Percentiles rank a stretch among this genome's conserved stretches.
Conservation (phyloP, 2,113 vertebrate species). For the Myrmecobius fasciatus region DNA sequence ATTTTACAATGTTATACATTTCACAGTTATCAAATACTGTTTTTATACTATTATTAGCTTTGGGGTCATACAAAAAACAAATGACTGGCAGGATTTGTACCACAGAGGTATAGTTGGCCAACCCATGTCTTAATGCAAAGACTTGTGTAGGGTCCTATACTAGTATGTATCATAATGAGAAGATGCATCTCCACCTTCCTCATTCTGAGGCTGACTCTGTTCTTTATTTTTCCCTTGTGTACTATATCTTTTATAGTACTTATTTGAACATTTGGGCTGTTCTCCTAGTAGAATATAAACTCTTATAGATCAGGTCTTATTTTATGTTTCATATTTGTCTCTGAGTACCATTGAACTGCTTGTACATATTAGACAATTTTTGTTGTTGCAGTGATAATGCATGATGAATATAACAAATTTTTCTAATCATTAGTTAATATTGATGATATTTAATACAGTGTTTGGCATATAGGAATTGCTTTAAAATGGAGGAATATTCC, state of each 20-base stretch:
- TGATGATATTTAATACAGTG: neutral
- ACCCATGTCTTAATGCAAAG: neutral
- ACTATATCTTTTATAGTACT: neutral
- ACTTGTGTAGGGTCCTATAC: neutral
- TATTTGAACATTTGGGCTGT: neutral
- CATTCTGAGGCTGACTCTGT: neutral
- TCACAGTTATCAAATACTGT: no score
- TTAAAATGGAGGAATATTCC: neutral
- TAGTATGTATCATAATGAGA: neutral
- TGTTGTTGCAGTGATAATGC: neutral
- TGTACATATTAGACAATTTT: neutral
- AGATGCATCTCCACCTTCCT: neutral
- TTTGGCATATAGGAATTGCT: neutral
- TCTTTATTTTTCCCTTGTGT: neutral
- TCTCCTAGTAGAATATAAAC: neutral
- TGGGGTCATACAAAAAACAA: neutral
- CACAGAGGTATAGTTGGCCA: neutral
- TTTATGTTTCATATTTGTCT: neutral
- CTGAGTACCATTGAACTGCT: neutral
- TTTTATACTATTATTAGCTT: neutral
- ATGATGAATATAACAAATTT: neutral
- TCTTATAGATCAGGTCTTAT: neutral
- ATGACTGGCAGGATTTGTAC: neutral
- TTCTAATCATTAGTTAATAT: neutral
- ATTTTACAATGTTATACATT: neutral